Conservation (phyloP, 2,888 invertebrate genomes). For the Chrysolina haemoptera region DNA sequence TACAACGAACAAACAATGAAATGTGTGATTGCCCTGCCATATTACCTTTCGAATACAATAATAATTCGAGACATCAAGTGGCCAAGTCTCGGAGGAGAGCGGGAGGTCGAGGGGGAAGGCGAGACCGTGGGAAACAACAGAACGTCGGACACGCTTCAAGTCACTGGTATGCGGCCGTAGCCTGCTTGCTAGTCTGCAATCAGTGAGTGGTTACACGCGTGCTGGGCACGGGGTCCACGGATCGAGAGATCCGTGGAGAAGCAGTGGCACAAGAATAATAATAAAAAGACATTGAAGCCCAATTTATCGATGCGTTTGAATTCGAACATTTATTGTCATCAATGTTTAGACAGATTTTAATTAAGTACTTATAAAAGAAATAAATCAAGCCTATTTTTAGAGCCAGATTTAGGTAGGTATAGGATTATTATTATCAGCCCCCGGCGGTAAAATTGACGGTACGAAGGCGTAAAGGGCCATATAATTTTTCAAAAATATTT, state of each 20-base stretch:
- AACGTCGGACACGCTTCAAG: slow-evolving; percentile 67
- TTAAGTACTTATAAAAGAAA: too few relatives aligned
- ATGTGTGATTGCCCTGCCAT: slow-evolving; percentile 26
- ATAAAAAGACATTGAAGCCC: background rate
- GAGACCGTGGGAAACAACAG: slow-evolving; percentile 62
- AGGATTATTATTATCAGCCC: too few relatives aligned
- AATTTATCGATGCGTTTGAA: background rate
- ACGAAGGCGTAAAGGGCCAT: too few relatives aligned
- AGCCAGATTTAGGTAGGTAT: too few relatives aligned
- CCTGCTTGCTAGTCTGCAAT: slow-evolving; percentile 56
- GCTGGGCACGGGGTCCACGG: slow-evolving; percentile 62
- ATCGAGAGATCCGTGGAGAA: slow-evolving; percentile 39
- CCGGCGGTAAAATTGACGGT: too few relatives aligned
- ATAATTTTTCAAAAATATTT: too few relatives aligned
- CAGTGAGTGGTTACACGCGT: slow-evolving; percentile 62
- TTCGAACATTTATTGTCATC: background rate
- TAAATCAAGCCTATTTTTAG: too few relatives aligned
- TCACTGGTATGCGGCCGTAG: slow-evolving; percentile 62
- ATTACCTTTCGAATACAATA: slow-evolving; percentile 31
- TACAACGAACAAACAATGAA: slow-evolving; percentile 24
- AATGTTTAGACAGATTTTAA: background rate
- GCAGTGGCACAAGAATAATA: slow-evolving; percentile 1
- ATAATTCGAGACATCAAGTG: slow-evolving; percentile 40
- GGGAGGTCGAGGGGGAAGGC: slow-evolving; percentile 45
- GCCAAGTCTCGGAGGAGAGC: slow-evolving; percentile 37